Conservation (phyloP, 1,140 invertebrate species). For the Atopsyche davidsoni region DNA sequence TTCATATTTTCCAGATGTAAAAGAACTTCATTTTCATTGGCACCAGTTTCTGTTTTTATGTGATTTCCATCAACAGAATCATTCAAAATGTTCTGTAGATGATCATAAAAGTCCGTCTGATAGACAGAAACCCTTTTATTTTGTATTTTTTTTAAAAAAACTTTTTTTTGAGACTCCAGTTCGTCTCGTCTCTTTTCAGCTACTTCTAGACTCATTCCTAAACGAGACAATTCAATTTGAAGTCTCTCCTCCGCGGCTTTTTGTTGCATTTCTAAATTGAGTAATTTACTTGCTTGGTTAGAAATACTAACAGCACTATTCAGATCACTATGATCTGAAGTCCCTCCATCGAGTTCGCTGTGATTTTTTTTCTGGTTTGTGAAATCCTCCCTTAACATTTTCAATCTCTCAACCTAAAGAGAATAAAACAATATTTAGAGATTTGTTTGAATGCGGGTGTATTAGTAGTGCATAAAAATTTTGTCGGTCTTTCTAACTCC, state of each 20-base stretch:
- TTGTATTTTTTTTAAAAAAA: slow-evolving; percentile 17
- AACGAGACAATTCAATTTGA: slow-evolving; percentile 16
- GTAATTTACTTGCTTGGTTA: slow-evolving; percentile 1
- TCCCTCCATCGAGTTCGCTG: not conserved
- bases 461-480: too few species aligned
- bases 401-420: slow-evolving; percentile 19
- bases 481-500: too few species aligned
- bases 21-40: slow-evolving; percentile 10
- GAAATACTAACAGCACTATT: not conserved
- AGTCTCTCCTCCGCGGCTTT: slow-evolving; percentile 18
- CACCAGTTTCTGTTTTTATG: not conserved
- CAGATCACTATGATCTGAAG: not conserved
- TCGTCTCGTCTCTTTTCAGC: slow-evolving; percentile 22
- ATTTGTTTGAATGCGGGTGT: too few species aligned
- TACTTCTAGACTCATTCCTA: slow-evolving; percentile 16
- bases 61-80: slow-evolving; percentile 6
- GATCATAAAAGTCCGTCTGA: slow-evolving; percentile 25
- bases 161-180: slow-evolving; percentile 21
- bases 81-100: slow-evolving; percentile 21
- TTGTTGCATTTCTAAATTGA: slow-evolving; percentile 19
- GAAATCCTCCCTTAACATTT: slow-evolving; percentile 16
- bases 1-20: slow-evolving; percentile 12
- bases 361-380: slow-evolving; percentile 7
- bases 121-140: slow-evolving; percentile 11
- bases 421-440: not conserved